Base-by-base conservation (phyloP, 2,888 invertebrate species). In the Dromius quadrimaculatus region DNA sequence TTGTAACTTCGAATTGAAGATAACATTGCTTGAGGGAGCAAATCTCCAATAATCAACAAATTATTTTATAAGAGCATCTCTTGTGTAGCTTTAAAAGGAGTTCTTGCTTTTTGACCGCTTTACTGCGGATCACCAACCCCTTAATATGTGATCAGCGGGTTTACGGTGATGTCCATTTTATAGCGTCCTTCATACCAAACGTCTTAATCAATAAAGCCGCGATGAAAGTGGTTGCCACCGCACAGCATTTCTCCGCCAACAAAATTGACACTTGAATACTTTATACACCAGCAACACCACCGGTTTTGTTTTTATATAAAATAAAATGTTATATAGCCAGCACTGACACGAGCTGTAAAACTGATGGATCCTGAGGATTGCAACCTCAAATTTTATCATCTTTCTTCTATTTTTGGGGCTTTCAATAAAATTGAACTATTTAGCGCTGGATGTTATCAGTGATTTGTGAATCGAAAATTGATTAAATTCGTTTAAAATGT, bases 261-360 rank as follows among this genome's bases (percentile, higher is more conserved):
- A 65, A n/a, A 65, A 65, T 65, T 65, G 65, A 65, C 65, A 65
- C 65, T 50, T 36, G 50, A 65, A 65, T 65, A 65, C 65, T 65
- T 65, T 65, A 47, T 50, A 59, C 34, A 45, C 28, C 32, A 50
- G 17, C 62, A 19, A 34, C 47, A 34, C 32, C 45, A 22, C 45
- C 47, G 64, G 64, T 65, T 45, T 65, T 65, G 64, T 65, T 65
- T 65, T 65, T 34, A 23, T 50, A 36, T 50, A 65, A 65, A 45
- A 50, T 47, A 65, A 47, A 50, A 36, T 50, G 20, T 34, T 59
- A 59, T 59, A 34, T 59, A 19, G 20, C n/a, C 19, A 11, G 28
- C 50, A 36, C 59, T 59, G 59, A 34, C 1, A 36, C 20, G 36
- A 34, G 63, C 45, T 45, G 28, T 63, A 45, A 43, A 63, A 59